A percentile compares a stretch with the other conserved stretches of the same genome.
phyloP scores from a whole-genome alignment of 2,888 invertebrate species.

The Pristionchus japonicus region DNA sequence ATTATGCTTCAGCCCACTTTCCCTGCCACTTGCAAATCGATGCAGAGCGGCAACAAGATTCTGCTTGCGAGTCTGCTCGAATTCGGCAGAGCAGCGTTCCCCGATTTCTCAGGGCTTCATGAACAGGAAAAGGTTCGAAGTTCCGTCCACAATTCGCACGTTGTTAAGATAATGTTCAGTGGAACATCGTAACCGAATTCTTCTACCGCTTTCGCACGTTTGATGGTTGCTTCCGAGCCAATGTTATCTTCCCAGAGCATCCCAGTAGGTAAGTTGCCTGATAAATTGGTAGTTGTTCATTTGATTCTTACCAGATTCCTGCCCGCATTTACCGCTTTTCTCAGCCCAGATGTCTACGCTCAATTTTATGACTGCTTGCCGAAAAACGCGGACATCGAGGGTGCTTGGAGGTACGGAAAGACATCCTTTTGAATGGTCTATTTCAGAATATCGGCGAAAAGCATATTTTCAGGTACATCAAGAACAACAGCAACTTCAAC shows the following conservation, averaged over 20 bases:
- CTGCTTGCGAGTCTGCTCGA: background rate
- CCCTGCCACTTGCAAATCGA: background rate
- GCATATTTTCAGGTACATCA: background rate
- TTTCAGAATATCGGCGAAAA: background rate
- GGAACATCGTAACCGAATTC: background rate
- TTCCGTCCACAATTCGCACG: background rate
- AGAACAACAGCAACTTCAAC: background rate
- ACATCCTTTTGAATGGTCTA: too few relatives aligned
- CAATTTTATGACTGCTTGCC: background rate
- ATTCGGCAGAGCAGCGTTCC: background rate
- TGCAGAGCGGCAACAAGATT: background rate
- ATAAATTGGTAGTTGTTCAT: background rate
- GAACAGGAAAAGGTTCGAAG: background rate
- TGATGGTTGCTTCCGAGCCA: background rate
- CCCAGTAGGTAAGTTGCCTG: background rate
- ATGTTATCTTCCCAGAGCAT: background rate
- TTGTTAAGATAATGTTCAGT: background rate
- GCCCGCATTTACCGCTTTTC: background rate
- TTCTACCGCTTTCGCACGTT: constrained; percentile 8
- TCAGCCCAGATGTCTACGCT: background rate
- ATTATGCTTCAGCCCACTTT: background rate
- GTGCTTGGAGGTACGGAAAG: background rate
- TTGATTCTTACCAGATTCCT: background rate
- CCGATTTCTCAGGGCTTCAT: background rate
- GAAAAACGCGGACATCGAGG: background rate